Evolutionary conservation across 2,888 invertebrate species (phyloP).

Genomic region (Campoplex capitator): DNA sequence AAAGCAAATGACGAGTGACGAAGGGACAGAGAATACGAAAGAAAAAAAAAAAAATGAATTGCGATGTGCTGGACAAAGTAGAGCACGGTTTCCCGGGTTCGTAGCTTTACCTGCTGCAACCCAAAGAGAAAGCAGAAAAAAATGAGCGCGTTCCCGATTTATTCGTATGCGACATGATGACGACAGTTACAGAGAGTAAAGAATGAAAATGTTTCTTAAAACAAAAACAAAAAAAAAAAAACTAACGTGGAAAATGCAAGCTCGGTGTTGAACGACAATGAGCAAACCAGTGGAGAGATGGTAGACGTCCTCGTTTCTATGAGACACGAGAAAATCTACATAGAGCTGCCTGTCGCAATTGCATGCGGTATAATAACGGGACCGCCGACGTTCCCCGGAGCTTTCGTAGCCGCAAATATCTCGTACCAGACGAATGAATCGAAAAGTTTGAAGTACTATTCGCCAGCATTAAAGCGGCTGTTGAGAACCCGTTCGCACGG

Average conservation of each 20-base stretch:
- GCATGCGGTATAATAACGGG: constrained; percentile 46
- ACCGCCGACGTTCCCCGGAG: constrained; percentile 45
- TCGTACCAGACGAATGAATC: constrained; percentile 63
- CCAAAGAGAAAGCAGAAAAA: constrained; percentile 21
- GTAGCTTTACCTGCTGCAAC: not conserved
- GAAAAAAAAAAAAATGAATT: constrained; percentile 34
- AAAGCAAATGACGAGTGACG: constrained; percentile 49
- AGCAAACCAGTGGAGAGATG: constrained; percentile 27
- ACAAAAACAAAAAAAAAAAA: not conserved
- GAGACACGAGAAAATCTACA: constrained; percentile 56
- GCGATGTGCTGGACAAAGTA: constrained; percentile 35
- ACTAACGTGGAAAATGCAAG: constrained; percentile 30
- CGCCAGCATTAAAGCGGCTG: constrained; percentile 50
- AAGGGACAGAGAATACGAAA: constrained; percentile 21
- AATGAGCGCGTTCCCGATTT: constrained; percentile 44
- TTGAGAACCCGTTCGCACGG: constrained; percentile 40
- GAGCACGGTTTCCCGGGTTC: constrained; percentile 10
- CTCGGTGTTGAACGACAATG: constrained; percentile 55
- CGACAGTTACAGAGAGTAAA: constrained; percentile 49
- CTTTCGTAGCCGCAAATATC: constrained; percentile 59
- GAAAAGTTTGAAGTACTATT: constrained; percentile 64
- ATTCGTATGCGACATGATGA: constrained; percentile 41
- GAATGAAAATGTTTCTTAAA: constrained; percentile 56
- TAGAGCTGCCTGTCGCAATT: constrained; percentile 42
- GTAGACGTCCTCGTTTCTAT: constrained; percentile 39